Percentiles rank a stretch among this genome's conserved stretches.
These are phyloP conservation scores for Takifugu rubripes DNA, from an alignment of 2,797 vertebrate genomes.

Conservation along the genomic window DNA sequence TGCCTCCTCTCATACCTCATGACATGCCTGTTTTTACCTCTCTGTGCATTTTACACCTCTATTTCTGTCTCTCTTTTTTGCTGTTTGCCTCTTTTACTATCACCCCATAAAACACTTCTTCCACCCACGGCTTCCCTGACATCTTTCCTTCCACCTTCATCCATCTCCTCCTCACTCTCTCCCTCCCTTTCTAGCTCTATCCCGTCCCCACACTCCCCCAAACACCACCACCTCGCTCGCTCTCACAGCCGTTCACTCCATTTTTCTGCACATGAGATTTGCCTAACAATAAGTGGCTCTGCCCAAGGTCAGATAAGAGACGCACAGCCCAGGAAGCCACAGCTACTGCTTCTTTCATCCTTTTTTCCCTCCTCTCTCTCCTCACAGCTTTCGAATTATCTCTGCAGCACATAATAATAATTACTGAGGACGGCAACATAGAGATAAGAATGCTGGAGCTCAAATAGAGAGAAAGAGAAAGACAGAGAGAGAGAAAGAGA, in stretches of 20 bases:
- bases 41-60: slow-evolving; percentile 56
- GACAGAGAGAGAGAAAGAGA: slow-evolving; percentile 18
- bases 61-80: slow-evolving; percentile 52
- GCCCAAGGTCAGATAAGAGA: slow-evolving; percentile 86
- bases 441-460: slow-evolving; percentile 79
- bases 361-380: slow-evolving; percentile 66
- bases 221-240: slow-evolving; percentile 41
- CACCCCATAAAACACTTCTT: slow-evolving; percentile 72
- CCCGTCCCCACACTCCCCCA: slow-evolving; percentile 27
- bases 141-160: slow-evolving; percentile 62
- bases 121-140: slow-evolving; percentile 62
- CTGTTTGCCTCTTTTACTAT: slow-evolving; percentile 60
- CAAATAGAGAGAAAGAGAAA: slow-evolving; percentile 63
- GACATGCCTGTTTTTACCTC: slow-evolving; percentile 33
- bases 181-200: slow-evolving; percentile 26
- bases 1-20: slow-evolving; percentile 16
- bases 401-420: slow-evolving; percentile 85
- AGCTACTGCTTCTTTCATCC: slow-evolving; percentile 77
- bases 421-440: slow-evolving; percentile 80
- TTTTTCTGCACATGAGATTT: slow-evolving; percentile 81
- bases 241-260: slow-evolving; percentile 65
- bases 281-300: slow-evolving; percentile 85
- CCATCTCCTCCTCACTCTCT: slow-evolving; percentile 54
- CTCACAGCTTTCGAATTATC: slow-evolving; percentile 83
- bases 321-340: slow-evolving; percentile 79